Evolutionary conservation across 92 coral and sea anemone species (phyloP).

Genomic region (Epizoanthus illoricatus): DNA sequence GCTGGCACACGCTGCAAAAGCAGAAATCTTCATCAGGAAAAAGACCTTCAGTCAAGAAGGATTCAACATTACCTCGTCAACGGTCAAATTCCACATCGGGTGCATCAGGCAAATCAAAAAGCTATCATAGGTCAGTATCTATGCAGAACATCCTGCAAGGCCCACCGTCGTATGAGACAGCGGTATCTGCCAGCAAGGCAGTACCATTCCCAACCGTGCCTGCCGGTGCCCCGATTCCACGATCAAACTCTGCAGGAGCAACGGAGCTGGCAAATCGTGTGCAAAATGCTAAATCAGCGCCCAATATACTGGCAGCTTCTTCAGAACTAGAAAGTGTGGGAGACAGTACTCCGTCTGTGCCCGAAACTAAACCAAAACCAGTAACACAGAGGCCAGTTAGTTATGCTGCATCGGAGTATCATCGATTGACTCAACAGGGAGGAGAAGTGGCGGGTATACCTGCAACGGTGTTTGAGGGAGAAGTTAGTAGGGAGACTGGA

Average conservation of each 20-base stretch:
- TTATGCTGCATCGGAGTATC: conserved; percentile 43
- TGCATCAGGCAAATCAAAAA: conserved; percentile 4
- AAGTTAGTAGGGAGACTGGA: background rate
- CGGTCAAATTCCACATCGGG: conserved; percentile 19
- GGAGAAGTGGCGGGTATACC: background rate
- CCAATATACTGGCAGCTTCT: conserved; percentile 37
- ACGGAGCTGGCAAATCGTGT: conserved; percentile 30
- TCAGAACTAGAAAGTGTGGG: conserved; percentile 19
- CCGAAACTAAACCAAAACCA: conserved; percentile 37
- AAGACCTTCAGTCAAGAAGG: conserved; percentile 62
- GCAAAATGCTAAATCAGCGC: conserved; percentile 37
- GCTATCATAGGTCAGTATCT: conserved; percentile 60
- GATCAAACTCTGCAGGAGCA: conserved; percentile 56
- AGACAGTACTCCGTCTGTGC: conserved; percentile 11
- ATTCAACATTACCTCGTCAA: conserved; percentile 20
- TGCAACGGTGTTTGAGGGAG: too few relatives aligned
- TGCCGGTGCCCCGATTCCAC: conserved; percentile 41
- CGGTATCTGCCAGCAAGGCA: conserved; percentile 59
- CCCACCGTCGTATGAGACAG: conserved; percentile 64
- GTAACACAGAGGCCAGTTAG: conserved; percentile 50
- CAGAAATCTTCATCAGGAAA: conserved; percentile 61
- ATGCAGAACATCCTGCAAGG: conserved; percentile 64
- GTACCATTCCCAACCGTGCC: conserved; percentile 81
- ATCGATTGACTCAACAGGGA: conserved; percentile 3
- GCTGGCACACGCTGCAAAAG: conserved; percentile 78